Evolutionary conservation across 2,888 invertebrate species (phyloP).

Genomic region (Parnassius smintheus): DNA sequence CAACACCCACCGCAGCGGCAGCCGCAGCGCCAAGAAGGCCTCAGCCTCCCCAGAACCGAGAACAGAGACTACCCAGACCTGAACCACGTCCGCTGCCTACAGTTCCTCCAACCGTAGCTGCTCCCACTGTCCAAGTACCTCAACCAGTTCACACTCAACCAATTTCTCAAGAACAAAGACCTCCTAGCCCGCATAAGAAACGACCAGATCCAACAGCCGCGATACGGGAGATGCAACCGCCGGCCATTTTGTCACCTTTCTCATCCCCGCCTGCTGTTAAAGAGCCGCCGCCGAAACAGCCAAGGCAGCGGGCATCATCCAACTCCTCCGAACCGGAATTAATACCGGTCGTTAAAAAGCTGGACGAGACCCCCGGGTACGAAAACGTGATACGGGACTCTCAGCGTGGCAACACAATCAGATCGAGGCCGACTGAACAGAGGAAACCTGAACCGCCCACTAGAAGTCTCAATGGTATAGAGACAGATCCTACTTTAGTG

Average conservation of each 20-base stretch:
- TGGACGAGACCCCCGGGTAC: slow-evolving; percentile 83
- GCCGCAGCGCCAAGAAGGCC: slow-evolving; percentile 50
- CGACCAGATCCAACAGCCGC: slow-evolving; percentile 60
- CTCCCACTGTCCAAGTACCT: slow-evolving; percentile 36
- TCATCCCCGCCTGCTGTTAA: slow-evolving; percentile 68
- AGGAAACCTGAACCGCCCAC: slow-evolving; percentile 54
- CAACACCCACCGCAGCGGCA: slow-evolving; percentile 73
- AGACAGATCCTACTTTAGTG: slow-evolving; percentile 86
- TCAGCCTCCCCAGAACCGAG: slow-evolving; percentile 45
- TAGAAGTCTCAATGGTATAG: slow-evolving; percentile 82
- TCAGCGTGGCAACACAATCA: slow-evolving; percentile 60
- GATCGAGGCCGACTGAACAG: slow-evolving; percentile 62
- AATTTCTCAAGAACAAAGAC: slow-evolving; percentile 41
- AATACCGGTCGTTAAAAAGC: slow-evolving; percentile 82
- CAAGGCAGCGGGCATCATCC: slow-evolving; percentile 64
- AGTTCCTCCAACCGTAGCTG: slow-evolving; percentile 50
- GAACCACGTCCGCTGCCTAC: slow-evolving; percentile 37
- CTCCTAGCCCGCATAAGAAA: slow-evolving; percentile 57
- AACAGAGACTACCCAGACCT: slow-evolving; percentile 42
- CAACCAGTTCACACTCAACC: slow-evolving; percentile 42
- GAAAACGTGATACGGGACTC: slow-evolving; percentile 82
- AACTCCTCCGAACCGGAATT: slow-evolving; percentile 82
- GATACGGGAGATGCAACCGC: slow-evolving; percentile 68
- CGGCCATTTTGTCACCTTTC: slow-evolving; percentile 73
- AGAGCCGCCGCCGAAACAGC: slow-evolving; percentile 36